Evolutionary conservation across 2,888 invertebrate species (phyloP).

Genomic region (Panopea generosa): DNA sequence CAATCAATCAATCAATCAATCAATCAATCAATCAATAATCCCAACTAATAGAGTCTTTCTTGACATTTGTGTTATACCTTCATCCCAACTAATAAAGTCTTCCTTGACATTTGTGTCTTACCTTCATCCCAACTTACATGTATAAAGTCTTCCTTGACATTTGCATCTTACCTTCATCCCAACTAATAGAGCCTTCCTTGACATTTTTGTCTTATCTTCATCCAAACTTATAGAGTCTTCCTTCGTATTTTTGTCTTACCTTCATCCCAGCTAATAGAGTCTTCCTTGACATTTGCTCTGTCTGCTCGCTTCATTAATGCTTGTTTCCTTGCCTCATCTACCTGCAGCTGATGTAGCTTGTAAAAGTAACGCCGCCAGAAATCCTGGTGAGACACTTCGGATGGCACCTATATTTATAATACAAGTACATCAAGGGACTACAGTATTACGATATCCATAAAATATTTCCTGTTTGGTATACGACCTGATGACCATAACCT

Average conservation of each 20-base stretch:
- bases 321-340: conserved; percentile 90
- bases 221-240: too few species aligned
- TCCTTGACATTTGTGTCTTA: too few species aligned
- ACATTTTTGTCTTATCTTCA: too few species aligned
- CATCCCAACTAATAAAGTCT: too few species aligned
- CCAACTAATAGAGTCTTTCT: too few species aligned
- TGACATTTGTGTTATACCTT: too few species aligned
- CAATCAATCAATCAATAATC: too few species aligned
- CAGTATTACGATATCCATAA: neutral
- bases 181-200: too few species aligned
- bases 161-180: too few species aligned
- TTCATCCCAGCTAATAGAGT: conserved; percentile 85
- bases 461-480: neutral
- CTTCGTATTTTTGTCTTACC: too few species aligned
- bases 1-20: too few species aligned
- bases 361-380: conserved; percentile 95
- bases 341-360: conserved; percentile 91
- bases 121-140: too few species aligned
- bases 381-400: conserved; percentile 88
- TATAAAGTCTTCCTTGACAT: neutral
- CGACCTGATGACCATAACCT: neutral
- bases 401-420: conserved; percentile 85
- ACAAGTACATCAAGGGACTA: neutral
- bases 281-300: conserved; percentile 81
- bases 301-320: conserved; percentile 87